Evolutionary conservation across 2,888 invertebrate species (phyloP), one percentile per base, ranked within the genome.

Genomic region (Steinernema carpocapsae): DNA sequence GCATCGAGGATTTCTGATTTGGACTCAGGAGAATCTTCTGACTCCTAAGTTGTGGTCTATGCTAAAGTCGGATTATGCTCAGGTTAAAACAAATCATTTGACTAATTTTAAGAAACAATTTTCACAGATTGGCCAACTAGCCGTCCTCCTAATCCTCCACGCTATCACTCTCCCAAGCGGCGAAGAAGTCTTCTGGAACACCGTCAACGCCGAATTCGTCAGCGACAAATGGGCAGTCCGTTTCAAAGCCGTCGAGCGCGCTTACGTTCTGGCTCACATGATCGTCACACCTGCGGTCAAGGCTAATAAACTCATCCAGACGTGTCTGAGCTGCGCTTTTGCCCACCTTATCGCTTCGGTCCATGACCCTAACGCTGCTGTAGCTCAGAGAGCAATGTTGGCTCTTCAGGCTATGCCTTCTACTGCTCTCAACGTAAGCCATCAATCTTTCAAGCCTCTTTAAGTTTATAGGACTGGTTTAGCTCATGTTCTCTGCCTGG

Each of bases 141-240:
- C 93, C 42, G 95, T 95, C 37, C 95, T 97, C 0, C 91, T 99
- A 73, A 90, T 99, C 78, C 90, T 99, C 76, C 97, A 99, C 89
- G 95, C 95, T 87, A 93, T 97, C 77, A 95, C 96, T 0, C 90
- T 99, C 78, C 93, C 95, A 0, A 92, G 93, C 75, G 99, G 99
- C 1, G 93, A 94, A 0, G 96, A 97, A 88, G 93, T 95, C 64
- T 94, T 99, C 88, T 97, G 97, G 93, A 92, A 93, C 79, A 92
- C 95, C n/a, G 92, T 99, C 73, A 93, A 97, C 87, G 93, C 94
- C 85, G 94, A 94, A 88, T 99, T 97, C 89, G 94, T 95, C 82
- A 92, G 92, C 87, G 91, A 91, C 10, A 94, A 95, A 88, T 94
- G 96, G 93, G 92, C 93, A 79, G 91, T 92, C 22, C 91, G 99